phyloP scores from a whole-genome alignment of 64 coral and sea anemone species.

The Montipora efflorescens region DNA sequence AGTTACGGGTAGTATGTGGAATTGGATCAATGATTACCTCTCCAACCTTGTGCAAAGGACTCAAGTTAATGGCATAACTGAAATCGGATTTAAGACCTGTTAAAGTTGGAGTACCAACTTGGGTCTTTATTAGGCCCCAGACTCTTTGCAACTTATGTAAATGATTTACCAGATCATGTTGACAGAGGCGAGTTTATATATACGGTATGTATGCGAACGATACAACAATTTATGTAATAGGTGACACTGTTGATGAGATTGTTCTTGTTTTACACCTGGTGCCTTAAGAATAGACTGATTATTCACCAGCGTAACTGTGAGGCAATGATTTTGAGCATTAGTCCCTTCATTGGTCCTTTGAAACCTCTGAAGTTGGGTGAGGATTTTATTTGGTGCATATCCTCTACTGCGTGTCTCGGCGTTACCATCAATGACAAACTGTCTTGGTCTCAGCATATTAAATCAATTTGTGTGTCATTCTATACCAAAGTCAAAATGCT shows the following conservation, averaged over 20 bases:
- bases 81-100: neutral
- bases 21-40: no score
- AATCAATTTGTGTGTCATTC: neutral
- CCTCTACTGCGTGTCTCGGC: neutral
- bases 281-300: slow-evolving; percentile 15
- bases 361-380: slow-evolving; percentile 33
- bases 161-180: slow-evolving; percentile 15
- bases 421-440: slow-evolving; percentile 23
- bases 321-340: neutral
- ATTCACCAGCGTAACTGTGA: slow-evolving; percentile 9
- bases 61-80: no score
- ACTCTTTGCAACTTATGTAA: neutral
- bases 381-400: neutral
- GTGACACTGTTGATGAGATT: slow-evolving; percentile 14
- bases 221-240: slow-evolving; percentile 18
- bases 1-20: no score
- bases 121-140: neutral
- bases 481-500: neutral
- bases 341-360: slow-evolving; percentile 35
- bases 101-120: neutral
- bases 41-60: no score
- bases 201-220: slow-evolving; percentile 26
- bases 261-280: neutral
- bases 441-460: neutral
- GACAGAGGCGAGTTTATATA: neutral